Evolutionary conservation across 1,140 invertebrate species (phyloP), one percentile per base, ranked within the genome.

Genomic region (Brachionus rubens): DNA sequence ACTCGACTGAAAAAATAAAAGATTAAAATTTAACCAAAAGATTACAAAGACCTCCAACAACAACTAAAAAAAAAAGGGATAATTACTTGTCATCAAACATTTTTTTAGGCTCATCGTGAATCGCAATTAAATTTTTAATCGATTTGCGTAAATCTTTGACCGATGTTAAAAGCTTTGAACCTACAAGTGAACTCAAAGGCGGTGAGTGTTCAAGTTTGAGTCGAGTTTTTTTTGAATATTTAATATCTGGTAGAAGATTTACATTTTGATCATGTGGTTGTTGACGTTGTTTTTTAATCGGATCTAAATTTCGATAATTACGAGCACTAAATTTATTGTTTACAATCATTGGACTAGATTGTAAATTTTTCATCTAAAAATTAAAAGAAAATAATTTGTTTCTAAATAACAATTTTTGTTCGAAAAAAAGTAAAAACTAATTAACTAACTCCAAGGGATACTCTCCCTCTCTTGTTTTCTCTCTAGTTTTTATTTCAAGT

Each of bases 101-200:
- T 12, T 24, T 16, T 24, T 10, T 21, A 9, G 41, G 40, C 24
- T 43, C 33, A 12, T 65, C 59, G 14, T 26, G 24, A 24, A 26
- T 24, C 10, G 33, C 40, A 12, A 65, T 65, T 43, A 65, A 65
- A 65, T 41, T 43, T 65, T 65, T 65, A 21, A 65, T 43, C 2
- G 59, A 65, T 41, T 65, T 65, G n/a, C 40, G 16, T 41, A 65
- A 46, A 19, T 65, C 59, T 65, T 65, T 65, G 21, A 65, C 59
- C 9, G 59, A 65, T 21, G 36, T 43, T 24, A 65, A 28, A 19
- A 65, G 41, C 12, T 43, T 65, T 10, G 59, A 65, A 14, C 59
- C 36, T 16, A 59, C 54, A 7, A 59, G 14, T 33, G 28, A 54
- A 26, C 50, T 24, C 12, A 26, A 9, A 9, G 33, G 54, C 30